These are phyloP conservation scores for Clanis bilineata DNA, from an alignment of 2,888 invertebrate genomes.

Conservation along the genomic window DNA sequence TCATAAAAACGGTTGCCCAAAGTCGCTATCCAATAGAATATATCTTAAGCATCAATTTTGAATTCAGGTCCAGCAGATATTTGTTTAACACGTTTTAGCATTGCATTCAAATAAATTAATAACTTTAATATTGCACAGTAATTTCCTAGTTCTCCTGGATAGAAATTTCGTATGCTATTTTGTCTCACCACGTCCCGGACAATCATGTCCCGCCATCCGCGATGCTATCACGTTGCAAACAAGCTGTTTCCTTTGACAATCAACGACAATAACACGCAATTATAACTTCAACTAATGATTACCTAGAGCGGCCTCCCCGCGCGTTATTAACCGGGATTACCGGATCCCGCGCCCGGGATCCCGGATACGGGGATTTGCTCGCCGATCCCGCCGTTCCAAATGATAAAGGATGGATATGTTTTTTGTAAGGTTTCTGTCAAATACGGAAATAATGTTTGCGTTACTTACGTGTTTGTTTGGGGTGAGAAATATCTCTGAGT, in stretches of 20 bases:
- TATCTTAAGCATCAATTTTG: no score
- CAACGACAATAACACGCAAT: slow-evolving; percentile 64
- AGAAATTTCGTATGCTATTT: not conserved
- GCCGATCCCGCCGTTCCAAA: slow-evolving; percentile 73
- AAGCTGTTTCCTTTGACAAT: slow-evolving; percentile 43
- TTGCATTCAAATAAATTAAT: no score
- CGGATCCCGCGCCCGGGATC: slow-evolving; percentile 66
- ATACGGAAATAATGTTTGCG: slow-evolving; percentile 13
- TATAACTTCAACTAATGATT: slow-evolving; percentile 73
- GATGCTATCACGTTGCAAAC: slow-evolving; percentile 17
- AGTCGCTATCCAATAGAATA: no score
- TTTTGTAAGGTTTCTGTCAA: slow-evolving; percentile 15
- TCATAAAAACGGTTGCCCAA: no score
- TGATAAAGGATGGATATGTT: slow-evolving; percentile 71
- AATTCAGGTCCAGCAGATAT: no score
- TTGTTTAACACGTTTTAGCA: no score
- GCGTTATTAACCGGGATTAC: slow-evolving; percentile 81
- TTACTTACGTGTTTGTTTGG: not conserved
- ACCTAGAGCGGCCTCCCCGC: slow-evolving; percentile 57
- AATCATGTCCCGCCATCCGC: not conserved
- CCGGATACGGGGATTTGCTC: slow-evolving; percentile 80
- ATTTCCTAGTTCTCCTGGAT: no score
- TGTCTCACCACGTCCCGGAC: not conserved
- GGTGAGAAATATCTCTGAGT: not conserved
- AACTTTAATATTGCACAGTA: no score